Evolutionary conservation across 1,140 invertebrate species (phyloP).

Genomic region (Lasioglossum baleicum): DNA sequence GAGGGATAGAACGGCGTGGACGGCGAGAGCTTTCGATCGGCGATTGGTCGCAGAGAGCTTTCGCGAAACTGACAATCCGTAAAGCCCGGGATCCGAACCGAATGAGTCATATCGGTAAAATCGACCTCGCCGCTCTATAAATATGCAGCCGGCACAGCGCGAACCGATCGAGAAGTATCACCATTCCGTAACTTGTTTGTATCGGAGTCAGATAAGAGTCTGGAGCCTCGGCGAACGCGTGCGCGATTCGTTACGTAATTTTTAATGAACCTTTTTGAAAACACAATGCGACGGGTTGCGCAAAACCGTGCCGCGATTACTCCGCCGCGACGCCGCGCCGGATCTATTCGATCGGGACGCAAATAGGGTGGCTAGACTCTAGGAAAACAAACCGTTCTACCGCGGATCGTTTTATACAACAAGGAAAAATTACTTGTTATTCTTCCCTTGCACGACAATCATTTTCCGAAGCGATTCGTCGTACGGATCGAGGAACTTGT

Average conservation of each 20-base stretch:
- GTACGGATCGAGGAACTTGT: background rate
- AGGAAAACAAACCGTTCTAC: too few species aligned
- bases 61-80: slow-evolving; percentile 32
- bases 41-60: background rate
- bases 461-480: too few species aligned
- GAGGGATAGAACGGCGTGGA: too few species aligned
- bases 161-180: slow-evolving; percentile 32
- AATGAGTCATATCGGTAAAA: slow-evolving; percentile 43
- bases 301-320: slow-evolving; percentile 2
- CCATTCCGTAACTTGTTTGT: slow-evolving; percentile 36
- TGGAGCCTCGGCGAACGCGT: background rate
- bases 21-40: too few species aligned
- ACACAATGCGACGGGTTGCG: background rate
- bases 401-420: too few species aligned
- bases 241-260: background rate
- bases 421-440: too few species aligned
- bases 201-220: slow-evolving; percentile 21
- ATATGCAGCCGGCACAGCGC: slow-evolving; percentile 25
- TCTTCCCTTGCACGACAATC: too few species aligned
- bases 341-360: too few species aligned
- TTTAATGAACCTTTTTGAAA: background rate
- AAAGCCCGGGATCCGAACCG: slow-evolving; percentile 19
- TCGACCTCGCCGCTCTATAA: slow-evolving; percentile 37
- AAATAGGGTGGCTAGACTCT: too few species aligned
- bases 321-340: too few species aligned